Base-by-base conservation (phyloP, 2,888 invertebrate species). In the Cremastinae sp. region DNA sequence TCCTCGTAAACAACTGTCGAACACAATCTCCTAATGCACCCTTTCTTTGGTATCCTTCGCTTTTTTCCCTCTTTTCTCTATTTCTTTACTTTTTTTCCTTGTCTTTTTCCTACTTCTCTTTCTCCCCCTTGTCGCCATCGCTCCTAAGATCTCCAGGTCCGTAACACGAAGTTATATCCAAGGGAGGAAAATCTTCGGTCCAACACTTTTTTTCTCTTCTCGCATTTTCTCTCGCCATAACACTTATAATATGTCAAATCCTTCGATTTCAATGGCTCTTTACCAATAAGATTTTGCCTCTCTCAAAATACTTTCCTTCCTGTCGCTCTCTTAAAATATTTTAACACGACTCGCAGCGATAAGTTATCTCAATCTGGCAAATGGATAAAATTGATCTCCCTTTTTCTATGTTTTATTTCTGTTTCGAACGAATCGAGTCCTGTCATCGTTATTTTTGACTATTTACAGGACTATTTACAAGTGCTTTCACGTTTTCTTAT, bases 11-110 rank as follows among this genome's bases (percentile, higher is more conserved):
- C 87, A 89, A 89, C 86, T 86, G 86, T 86, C 88, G 88, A 88
- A 87, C 88, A 87, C 88, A 88, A 89, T 89, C 87, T 88, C 87
- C 87, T 88, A 88, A 89, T 89, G 88, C 88, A 85, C 85, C 82
- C 85, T 84, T 85, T 84, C 83, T 86, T 86, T 87, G 84, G 28
- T 5, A 5, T n/a, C n/a, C n/a, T n/a, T n/a, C 83, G 82, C 81
- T 79, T 56, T 80, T 79, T 69, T 78, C 72, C 79, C 80, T 74
- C 74, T 75, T 71, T 66, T 72, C 20, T 41, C 20, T 9, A 28
- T 43, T 47, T 39, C 28, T 12, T 55, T 55, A 5, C 83, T 86
- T 86, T 87, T 84, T 5, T 5, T 28, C 28, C 28, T 5, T 28
- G 28, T 82, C 82, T 80, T 79, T 56, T 80, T 79, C 66, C 79